Evolutionary conservation across 1,140 invertebrate species (phyloP).

Genomic region (Pogonognathellus flavescens): DNA sequence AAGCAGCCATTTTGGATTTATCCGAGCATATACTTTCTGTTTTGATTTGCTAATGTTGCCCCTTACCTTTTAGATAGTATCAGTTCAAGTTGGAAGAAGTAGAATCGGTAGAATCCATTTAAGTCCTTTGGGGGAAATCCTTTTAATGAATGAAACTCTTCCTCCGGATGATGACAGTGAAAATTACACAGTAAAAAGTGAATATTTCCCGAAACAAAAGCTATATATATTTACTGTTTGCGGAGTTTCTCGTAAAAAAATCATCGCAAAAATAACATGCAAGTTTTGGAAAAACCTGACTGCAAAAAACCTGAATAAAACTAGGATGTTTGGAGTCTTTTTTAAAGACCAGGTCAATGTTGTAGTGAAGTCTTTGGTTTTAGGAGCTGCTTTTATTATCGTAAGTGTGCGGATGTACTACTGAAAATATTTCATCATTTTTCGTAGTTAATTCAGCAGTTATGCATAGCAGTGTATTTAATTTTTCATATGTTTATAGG

Average conservation of each 20-base stretch:
- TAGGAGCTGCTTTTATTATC: background rate
- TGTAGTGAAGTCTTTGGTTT: background rate
- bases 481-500: background rate
- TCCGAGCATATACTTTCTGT: no score
- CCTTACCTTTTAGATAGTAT: background rate
- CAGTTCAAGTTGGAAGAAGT: background rate
- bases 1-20: no score
- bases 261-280: background rate
- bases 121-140: background rate
- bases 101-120: background rate
- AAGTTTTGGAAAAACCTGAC: background rate
- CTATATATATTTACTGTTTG: background rate
- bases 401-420: background rate
- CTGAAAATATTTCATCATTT: background rate
- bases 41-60: no score
- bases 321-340: background rate
- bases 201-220: background rate
- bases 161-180: background rate
- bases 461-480: no score
- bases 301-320: background rate
- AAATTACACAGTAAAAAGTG: background rate
- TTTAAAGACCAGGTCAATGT: background rate
- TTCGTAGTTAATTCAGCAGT: background rate
- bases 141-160: background rate
- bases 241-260: background rate